Evolutionary conservation across 1,140 invertebrate genomes (phyloP), one percentile per base, ranked within the genome.

Genomic region (Sarcophaga bullata): DNA sequence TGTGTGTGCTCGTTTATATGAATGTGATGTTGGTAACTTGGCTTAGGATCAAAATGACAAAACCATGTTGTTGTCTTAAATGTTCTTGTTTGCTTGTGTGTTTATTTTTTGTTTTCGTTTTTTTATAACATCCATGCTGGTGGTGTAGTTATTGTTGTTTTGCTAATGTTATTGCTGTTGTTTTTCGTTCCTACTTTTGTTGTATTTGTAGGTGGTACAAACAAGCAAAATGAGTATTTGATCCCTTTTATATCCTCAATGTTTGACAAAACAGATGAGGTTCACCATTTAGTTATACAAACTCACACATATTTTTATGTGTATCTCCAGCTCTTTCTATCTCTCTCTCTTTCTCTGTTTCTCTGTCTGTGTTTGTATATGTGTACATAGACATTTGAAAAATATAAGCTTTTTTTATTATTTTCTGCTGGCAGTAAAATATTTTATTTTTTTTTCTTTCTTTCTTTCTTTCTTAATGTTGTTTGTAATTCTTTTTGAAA

Each of bases 231-330:
- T 83, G 80, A 83, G 82, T 81, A 83, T 83, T 83, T 83, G 82
- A 83, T 83, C 82, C 82, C 62, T 83, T 83, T 83, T 83, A 83
- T 83, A 83, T 83, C 82, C 82, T 80, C 72, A 83, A 83, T 83
- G 80, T 83, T 83, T 81, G 82, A 76, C 82, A 81, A 82, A 83
- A 83, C 82, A 83, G 82, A 83, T 83, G 82, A 83, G 82, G 73
- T 78, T 83, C 82, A 80, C 81, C 81, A 80, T 25, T 17, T 50
- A 52, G 25, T 52, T 62, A 81, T n/a, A 25, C 49, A 72, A n/a
- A 8, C 72, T 47, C 37, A 1, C n/a, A 19, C 8, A 52, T 15
- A 48, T 25, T 62, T 73, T 8, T 81, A 25, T 50, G 8, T 49
- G 62, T 19, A 48, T 48, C 8, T 81, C 0, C 72, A 7, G 13